A percentile compares a stretch with the other conserved stretches of the same genome.
Conservation (phyloP, 2,797 vertebrate genomes). For the Paguma larvata region DNA sequence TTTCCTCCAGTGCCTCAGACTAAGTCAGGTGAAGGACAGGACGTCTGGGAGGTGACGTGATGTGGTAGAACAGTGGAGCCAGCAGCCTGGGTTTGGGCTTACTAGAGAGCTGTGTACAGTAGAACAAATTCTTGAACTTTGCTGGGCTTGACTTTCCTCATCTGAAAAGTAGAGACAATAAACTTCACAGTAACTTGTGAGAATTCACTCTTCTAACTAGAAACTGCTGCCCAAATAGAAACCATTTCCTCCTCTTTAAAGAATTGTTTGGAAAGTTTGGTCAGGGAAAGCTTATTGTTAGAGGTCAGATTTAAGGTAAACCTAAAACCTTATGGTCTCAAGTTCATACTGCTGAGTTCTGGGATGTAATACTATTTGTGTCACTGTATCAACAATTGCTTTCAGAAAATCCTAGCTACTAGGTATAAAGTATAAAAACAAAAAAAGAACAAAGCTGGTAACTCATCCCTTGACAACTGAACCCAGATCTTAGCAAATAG, state of each 20-base stretch:
- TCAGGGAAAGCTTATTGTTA: background rate
- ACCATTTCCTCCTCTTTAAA: background rate
- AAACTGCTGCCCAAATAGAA: background rate
- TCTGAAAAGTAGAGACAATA: conserved; percentile 21
- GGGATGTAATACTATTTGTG: background rate
- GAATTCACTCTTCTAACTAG: background rate
- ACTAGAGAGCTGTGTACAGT: background rate
- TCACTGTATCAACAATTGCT: background rate
- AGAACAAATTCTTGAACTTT: background rate
- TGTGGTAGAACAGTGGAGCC: background rate
- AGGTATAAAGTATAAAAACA: background rate
- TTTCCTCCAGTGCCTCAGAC: background rate
- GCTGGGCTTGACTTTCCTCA: background rate
- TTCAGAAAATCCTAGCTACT: conserved; percentile 6
- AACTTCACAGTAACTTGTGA: background rate
- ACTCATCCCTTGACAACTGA: background rate
- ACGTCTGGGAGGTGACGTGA: background rate
- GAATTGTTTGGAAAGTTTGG: background rate
- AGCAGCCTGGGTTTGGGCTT: background rate
- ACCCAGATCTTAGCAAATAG: background rate
- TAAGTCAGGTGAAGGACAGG: background rate
- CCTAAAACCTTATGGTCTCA: background rate
- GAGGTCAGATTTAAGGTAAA: background rate
- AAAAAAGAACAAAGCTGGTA: background rate
- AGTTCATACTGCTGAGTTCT: background rate